Conservation (phyloP, 2,113 vertebrate genomes). For the Sinosuthora webbiana region DNA sequence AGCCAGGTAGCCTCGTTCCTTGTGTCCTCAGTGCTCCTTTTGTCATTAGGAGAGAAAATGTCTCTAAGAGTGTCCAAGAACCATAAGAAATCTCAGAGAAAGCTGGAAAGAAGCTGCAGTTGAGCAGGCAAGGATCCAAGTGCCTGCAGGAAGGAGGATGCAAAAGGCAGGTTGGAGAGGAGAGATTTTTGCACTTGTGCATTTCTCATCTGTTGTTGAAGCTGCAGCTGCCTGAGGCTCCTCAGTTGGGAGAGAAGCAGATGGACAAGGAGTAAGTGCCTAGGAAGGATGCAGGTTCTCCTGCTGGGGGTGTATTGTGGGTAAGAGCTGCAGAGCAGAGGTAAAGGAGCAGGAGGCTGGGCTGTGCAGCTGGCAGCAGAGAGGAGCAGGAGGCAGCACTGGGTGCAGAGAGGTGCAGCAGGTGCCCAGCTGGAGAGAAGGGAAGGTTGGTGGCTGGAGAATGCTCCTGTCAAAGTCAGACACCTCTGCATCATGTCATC, state of each 20-base stretch:
- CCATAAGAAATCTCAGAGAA: fast-evolving
- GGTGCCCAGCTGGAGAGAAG: fast-evolving
- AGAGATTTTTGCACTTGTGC: not conserved
- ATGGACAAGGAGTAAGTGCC: not conserved
- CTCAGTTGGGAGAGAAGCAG: not conserved
- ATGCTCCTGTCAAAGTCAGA: not conserved
- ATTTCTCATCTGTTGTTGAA: not conserved
- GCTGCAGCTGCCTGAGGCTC: not conserved
- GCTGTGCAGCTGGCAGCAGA: not conserved
- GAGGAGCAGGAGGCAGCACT: not conserved
- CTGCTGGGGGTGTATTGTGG: not conserved
- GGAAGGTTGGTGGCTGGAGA: not conserved
- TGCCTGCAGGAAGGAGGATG: not conserved
- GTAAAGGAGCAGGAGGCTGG: not conserved
- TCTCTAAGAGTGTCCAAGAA: not conserved
- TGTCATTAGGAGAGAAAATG: not conserved
- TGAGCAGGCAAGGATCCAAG: not conserved
- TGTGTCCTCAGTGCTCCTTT: not conserved
- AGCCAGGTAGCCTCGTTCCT: fast-evolving
- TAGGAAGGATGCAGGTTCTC: not conserved
- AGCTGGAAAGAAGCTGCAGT: not conserved
- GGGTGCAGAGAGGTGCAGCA: not conserved
- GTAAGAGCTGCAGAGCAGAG: not conserved
- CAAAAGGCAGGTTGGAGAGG: not conserved
- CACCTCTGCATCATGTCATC: not conserved